Conservation (phyloP, 2,888 invertebrate genomes). For the Oligia strigilis region DNA sequence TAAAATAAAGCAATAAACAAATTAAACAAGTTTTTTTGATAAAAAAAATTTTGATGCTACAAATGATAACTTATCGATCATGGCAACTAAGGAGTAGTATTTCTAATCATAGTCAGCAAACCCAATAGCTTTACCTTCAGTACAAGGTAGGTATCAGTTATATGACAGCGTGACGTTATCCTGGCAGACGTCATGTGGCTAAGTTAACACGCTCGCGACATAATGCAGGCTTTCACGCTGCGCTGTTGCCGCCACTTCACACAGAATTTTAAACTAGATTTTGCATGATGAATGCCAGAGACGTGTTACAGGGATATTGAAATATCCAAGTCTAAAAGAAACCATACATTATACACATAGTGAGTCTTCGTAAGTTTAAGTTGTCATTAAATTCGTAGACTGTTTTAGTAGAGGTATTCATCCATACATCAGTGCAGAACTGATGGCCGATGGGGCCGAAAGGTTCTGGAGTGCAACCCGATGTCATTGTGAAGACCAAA, state of each 20-base stretch:
- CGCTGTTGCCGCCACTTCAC: conserved; percentile 28
- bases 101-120: not conserved
- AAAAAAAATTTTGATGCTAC: not conserved
- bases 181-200: conserved; percentile 19
- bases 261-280: conserved; percentile 41
- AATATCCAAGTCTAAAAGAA: not conserved
- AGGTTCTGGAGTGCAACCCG: not conserved
- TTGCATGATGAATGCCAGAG: not conserved
- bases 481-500: not conserved
- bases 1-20: not conserved
- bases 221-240: conserved; percentile 44
- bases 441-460: not conserved
- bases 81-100: not conserved
- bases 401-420: not conserved
- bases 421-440: not conserved
- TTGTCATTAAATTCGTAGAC: not conserved
- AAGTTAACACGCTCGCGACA: conserved; percentile 47
- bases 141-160: not conserved
- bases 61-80: not conserved
- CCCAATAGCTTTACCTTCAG: not conserved
- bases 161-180: conserved; percentile 7
- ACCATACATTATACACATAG: not conserved
- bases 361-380: not conserved
- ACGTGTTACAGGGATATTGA: not conserved
- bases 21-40: not conserved